These are phyloP conservation scores for Saccopteryx leptura DNA, from an alignment of 2,113 vertebrate species.

Conservation along the genomic window DNA sequence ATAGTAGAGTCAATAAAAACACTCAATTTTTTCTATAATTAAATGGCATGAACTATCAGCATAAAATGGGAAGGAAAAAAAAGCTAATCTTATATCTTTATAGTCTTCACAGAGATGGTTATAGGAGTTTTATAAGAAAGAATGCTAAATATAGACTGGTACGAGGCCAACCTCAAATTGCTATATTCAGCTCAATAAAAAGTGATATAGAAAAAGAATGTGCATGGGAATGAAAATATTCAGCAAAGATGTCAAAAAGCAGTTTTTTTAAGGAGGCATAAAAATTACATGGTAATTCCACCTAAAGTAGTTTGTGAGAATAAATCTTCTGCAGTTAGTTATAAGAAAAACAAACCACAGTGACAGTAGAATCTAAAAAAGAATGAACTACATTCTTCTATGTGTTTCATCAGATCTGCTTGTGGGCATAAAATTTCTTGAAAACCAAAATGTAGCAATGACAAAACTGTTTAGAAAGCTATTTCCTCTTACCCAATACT, in stretches of 20 bases:
- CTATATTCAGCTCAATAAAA: slow-evolving; percentile 76
- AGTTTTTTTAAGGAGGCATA: slow-evolving; percentile 47
- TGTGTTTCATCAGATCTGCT: background rate
- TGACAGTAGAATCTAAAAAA: slow-evolving; percentile 29
- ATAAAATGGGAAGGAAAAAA: slow-evolving; percentile 1
- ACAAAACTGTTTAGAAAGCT: background rate
- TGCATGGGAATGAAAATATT: slow-evolving; percentile 48
- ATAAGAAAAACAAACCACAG: background rate
- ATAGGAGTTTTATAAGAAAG: slow-evolving; percentile 50
- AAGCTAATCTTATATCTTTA: background rate
- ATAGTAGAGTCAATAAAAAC: background rate
- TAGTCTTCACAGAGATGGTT: background rate
- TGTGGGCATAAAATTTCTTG: slow-evolving; percentile 17
- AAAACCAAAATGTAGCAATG: background rate
- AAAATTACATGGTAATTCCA: slow-evolving; percentile 66
- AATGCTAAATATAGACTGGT: slow-evolving; percentile 64
- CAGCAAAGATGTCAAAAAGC: slow-evolving; percentile 50
- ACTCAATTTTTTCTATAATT: slow-evolving; percentile 56
- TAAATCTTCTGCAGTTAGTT: slow-evolving; percentile 43
- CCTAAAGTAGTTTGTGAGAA: slow-evolving; percentile 45
- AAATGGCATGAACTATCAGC: slow-evolving; percentile 61
- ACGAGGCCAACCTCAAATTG: slow-evolving; percentile 52
- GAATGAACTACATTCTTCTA: slow-evolving; percentile 6
- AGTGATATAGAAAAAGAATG: slow-evolving; percentile 41
- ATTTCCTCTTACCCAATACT: background rate